Evolutionary conservation across 2,797 vertebrate species (phyloP), one percentile per base, ranked within the genome.

Genomic region (Darevskia mixta): DNA sequence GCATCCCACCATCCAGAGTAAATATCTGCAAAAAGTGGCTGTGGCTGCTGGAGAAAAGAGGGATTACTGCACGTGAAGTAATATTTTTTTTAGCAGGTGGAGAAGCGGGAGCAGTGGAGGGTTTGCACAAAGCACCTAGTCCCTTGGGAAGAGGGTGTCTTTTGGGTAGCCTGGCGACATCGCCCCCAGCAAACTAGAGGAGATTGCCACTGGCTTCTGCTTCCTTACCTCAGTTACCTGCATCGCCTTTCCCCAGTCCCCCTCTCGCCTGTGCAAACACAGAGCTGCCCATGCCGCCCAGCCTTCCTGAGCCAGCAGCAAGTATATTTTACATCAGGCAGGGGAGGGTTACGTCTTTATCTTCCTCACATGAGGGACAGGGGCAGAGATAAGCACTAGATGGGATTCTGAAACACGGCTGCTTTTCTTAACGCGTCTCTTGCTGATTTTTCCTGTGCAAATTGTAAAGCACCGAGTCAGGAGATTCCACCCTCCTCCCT

Each of bases 21-120:
- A 86, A 86, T 88, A 79, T 72, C 86, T 66, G 73, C 83, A 67
- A 79, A 79, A 87, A 49, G 45, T 86, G 84, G 80, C 75, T 41
- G 90, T 78, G 90, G 83, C 85, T 87, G 41, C 88, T 90, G 80
- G 49, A 87, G 86, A 64, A 38, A 79, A 67, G 67, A 8, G 67
- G 38, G 80, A 27, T 45, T 61, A 35, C 69, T 41, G 73, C 83
- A 73, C 25, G 9, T 71, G 49, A 77, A 72, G 41, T 29, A 77
- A 83, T 15, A 66, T 8, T 2, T 64, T 64, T 29, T 67, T 83
- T 41, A 83, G 17, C 45, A 66, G 43, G 25, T 38, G 38, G 58
- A 83, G 41, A 61, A 10, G 71, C 6, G 66, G 41, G 13, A 58
- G 38, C n/a, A 15, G 49, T 23, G 32, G n/a, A 43, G 76, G 67